Evolutionary conservation across 1,140 invertebrate species (phyloP).

Genomic region (Trichonephila inaurata): DNA sequence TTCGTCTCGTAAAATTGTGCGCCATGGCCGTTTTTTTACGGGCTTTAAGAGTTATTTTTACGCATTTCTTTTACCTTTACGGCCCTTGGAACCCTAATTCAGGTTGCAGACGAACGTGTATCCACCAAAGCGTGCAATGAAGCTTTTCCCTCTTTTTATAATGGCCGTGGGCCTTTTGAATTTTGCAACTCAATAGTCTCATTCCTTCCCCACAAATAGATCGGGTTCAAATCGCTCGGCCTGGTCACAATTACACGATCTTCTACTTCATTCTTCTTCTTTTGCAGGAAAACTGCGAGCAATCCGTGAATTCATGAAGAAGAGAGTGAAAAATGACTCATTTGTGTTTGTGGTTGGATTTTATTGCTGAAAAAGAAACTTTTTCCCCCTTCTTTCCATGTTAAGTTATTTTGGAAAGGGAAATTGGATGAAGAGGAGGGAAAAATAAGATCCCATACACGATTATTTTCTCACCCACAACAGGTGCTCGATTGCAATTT

Average conservation of each 20-base stretch:
- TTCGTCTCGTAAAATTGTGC: conserved; percentile 60
- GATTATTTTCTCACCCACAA: conserved; percentile 26
- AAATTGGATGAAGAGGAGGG: background rate
- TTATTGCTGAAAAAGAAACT: background rate
- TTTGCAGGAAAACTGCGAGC: background rate
- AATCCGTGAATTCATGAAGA: conserved; percentile 15
- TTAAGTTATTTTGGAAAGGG: conserved; percentile 23
- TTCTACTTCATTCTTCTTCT: background rate
- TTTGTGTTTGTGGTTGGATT: conserved; percentile 1
- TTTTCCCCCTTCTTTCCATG: background rate
- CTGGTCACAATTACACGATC: conserved; percentile 17
- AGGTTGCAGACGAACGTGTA: background rate
- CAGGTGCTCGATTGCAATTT: conserved; percentile 31
- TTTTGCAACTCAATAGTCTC: conserved; percentile 50
- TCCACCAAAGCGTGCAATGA: conserved; percentile 12
- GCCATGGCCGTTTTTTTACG: conserved; percentile 43
- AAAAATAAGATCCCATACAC: background rate
- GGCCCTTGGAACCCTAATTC: conserved; percentile 46
- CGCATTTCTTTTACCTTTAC: conserved; percentile 66
- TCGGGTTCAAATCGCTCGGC: conserved; percentile 52
- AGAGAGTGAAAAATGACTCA: conserved; percentile 64
- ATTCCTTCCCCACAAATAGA: conserved; percentile 29
- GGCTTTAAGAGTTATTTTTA: conserved; percentile 72
- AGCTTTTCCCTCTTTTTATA: conserved; percentile 36
- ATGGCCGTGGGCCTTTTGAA: conserved; percentile 56